Conservation (phyloP, 2,888 invertebrate species). For the Aphrophora alni region DNA sequence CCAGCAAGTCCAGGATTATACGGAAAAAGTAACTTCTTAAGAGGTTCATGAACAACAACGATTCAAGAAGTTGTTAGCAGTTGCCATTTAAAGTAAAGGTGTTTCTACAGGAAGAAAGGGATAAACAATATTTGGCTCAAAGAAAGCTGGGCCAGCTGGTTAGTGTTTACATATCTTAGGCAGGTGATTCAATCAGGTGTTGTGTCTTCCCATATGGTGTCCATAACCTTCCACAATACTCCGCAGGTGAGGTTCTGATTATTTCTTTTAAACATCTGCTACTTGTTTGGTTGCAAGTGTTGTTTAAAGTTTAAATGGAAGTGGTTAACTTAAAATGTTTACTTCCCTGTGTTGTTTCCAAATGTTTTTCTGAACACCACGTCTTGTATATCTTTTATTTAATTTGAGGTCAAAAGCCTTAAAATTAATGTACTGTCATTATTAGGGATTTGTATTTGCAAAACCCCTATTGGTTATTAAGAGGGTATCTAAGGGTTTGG, state of each 20-base stretch:
- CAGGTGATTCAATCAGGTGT: not conserved
- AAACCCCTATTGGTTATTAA: too few species aligned
- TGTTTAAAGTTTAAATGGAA: not conserved
- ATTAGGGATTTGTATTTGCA: too few species aligned
- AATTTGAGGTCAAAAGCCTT: too few species aligned
- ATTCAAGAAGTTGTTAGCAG: not conserved
- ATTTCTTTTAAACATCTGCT: not conserved
- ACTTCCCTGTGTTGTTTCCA: not conserved
- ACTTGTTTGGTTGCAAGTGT: not conserved
- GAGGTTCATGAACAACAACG: too few species aligned
- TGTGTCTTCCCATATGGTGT: not conserved
- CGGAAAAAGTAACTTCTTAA: too few species aligned
- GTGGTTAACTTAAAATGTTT: not conserved
- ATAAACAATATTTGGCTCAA: not conserved
- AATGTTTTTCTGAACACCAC: too few species aligned
- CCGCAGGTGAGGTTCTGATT: not conserved
- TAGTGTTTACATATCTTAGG: not conserved
- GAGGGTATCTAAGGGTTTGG: too few species aligned
- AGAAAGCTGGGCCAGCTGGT: not conserved
- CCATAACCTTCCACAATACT: not conserved
- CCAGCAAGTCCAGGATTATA: too few species aligned
- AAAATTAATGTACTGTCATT: too few species aligned
- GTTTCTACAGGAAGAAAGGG: not conserved
- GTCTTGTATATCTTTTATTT: too few species aligned
- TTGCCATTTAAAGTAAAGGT: not conserved